Conservation (phyloP, 2,888 invertebrate species). For the Peribatodes rhomboidaria region DNA sequence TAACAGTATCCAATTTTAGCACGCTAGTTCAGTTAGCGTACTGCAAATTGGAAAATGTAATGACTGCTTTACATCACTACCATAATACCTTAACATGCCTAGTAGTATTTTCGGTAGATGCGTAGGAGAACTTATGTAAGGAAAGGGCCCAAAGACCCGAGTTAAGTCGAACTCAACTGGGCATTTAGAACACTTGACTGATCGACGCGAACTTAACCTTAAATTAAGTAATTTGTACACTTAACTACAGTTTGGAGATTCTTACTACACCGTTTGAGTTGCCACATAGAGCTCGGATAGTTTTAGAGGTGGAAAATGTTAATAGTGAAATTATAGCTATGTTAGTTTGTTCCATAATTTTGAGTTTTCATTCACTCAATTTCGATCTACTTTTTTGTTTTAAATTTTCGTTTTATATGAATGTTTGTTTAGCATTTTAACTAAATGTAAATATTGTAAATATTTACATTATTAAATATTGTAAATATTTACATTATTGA, state of each 20-base stretch:
- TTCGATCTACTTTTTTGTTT: background rate
- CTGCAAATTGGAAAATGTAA: too few relatives aligned
- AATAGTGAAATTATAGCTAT: background rate
- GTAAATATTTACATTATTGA: too few relatives aligned
- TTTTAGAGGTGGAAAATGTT: conserved; percentile 48
- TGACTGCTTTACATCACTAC: too few relatives aligned
- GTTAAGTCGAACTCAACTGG: conserved; percentile 45
- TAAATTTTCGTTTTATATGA: too few relatives aligned
- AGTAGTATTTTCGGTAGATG: background rate
- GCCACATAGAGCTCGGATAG: conserved; percentile 55
- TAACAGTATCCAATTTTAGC: too few relatives aligned
- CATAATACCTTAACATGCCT: background rate
- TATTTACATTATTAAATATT: too few relatives aligned
- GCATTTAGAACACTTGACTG: conserved; percentile 67
- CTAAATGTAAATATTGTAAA: too few relatives aligned
- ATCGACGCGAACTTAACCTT: conserved; percentile 81
- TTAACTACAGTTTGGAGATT: conserved; percentile 85
- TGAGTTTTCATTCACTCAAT: background rate
- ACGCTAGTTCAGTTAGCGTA: too few relatives aligned
- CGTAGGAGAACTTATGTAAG: conserved; percentile 9
- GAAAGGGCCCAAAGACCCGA: conserved; percentile 34
- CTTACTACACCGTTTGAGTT: conserved; percentile 76
- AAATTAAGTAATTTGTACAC: conserved; percentile 86
- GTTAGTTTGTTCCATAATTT: too few relatives aligned
- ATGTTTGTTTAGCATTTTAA: too few relatives aligned